Evolutionary conservation across 2,888 invertebrate genomes (phyloP).

Genomic region (Conops quadrifasciatus): DNA sequence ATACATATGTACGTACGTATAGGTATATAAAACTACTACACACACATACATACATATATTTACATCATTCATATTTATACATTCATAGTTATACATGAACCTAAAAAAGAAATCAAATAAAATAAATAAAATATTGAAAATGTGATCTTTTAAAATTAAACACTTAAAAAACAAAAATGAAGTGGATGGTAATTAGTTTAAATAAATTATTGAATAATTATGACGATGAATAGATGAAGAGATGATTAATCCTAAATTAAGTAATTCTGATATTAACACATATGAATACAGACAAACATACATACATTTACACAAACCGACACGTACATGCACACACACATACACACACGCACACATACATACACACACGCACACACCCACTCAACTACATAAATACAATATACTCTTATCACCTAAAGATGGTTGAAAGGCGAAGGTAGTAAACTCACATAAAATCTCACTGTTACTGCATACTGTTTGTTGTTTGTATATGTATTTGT

Average conservation of each 20-base stretch:
- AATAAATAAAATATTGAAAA: constrained; percentile 40
- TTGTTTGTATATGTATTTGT: constrained; percentile 43
- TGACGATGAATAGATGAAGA: constrained; percentile 9
- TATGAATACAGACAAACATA: constrained; percentile 43
- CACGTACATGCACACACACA: constrained; percentile 42
- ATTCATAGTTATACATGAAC: constrained; percentile 40
- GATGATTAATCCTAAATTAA: background rate
- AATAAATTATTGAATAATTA: constrained; percentile 6
- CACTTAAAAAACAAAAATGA: constrained; percentile 33
- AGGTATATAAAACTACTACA: constrained; percentile 43
- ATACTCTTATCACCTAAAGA: background rate
- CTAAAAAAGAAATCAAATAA: constrained; percentile 29
- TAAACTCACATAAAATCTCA: background rate
- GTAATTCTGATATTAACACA: constrained; percentile 13
- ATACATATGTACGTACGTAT: background rate
- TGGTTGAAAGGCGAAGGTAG: too few relatives aligned
- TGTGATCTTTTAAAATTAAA: constrained; percentile 39
- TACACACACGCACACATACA: constrained; percentile 4
- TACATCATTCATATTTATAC: constrained; percentile 31
- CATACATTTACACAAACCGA: constrained; percentile 49
- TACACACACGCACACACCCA: background rate
- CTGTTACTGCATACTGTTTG: background rate
- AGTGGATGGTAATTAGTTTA: constrained; percentile 23
- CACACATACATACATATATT: constrained; percentile 23
- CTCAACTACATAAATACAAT: background rate